Base-by-base conservation (phyloP, 2,797 vertebrate species). In the Darevskia nairensis region DNA sequence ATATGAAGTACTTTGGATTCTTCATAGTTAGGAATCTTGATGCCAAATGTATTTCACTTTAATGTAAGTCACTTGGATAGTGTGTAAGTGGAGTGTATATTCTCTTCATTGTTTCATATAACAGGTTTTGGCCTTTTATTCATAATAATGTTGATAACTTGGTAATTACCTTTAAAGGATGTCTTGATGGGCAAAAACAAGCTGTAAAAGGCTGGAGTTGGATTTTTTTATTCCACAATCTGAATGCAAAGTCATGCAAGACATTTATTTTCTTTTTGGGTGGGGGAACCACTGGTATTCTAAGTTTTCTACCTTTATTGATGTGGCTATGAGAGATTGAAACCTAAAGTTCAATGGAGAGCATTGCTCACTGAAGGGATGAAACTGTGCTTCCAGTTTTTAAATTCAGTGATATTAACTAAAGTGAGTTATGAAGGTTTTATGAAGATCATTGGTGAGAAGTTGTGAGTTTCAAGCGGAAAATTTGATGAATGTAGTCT, bases 401-500 rank as follows among this genome's bases (percentile, higher is more conserved):
- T 1, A 17, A 84, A 39, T 84, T 89, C 90, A 94, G 83, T 87
- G 19, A 89, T 91, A 85, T 89, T 89, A 87, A 88, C 93, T 92
- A 87, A 89, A 91, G 88, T 69, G 19, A 86, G 68, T 90, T 87
- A 15, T 89, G 85, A 89, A 90, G 76, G 86, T 15, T 75, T 68
- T 32, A 39, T 59, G 78, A 46, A 64, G n/a, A 55, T 61, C 78
- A 81, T 61, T 64, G 29, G 1, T 32, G 76, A 82, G 76, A 80
- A 85, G 66, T 46, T 81, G n/a, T 75, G 75, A 15, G 2, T 82
- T 82, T 76, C 87, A 89, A 78, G 71, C 44, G 11, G 46, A 84
- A 21, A 1, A 6, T 39, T 88, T 82, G 69, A 80, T 72, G 85
- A 61, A 29, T 29, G 32, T 77, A 35, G 66, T 85, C 59, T 82